A percentile compares a stretch with the other conserved stretches of the same genome.
phyloP scores from a whole-genome alignment of 2,113 vertebrate species.

The Columbina picui region DNA sequence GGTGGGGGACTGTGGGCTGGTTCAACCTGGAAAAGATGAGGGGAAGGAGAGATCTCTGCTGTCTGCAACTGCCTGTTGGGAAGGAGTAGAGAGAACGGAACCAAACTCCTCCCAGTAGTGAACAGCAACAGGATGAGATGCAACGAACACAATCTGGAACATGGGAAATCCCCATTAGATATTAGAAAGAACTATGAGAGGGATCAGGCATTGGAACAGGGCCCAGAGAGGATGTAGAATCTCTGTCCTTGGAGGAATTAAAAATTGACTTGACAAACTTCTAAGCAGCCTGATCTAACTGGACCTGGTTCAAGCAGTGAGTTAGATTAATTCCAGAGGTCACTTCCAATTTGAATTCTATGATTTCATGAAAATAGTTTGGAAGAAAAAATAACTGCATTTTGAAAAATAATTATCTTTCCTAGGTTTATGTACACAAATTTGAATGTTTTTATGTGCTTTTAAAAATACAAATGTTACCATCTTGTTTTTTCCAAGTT shows the following conservation, averaged over 20 bases:
- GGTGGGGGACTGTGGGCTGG: fast-evolving
- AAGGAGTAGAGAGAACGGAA: neutral
- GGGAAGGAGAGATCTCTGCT: neutral
- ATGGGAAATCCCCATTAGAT: neutral
- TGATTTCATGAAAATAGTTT: neutral
- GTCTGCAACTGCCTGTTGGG: neutral
- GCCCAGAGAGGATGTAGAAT: neutral
- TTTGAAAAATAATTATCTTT: neutral
- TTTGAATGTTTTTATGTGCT: neutral
- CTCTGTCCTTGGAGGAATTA: neutral
- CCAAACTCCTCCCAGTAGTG: neutral
- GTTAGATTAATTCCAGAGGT: neutral
- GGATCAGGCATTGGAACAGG: neutral
- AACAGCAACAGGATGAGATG: neutral
- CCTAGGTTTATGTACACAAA: neutral
- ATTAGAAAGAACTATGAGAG: neutral
- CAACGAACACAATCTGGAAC: neutral
- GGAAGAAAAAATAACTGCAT: neutral
- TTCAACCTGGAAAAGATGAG: neutral
- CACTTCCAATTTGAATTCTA: neutral
- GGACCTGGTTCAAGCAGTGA: neutral
- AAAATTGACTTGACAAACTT: neutral
- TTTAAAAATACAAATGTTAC: neutral
- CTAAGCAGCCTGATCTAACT: neutral
- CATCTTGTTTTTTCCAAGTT: neutral